Evolutionary conservation across 2,888 invertebrate genomes (phyloP).

Genomic region (Temnothorax ravouxi): DNA sequence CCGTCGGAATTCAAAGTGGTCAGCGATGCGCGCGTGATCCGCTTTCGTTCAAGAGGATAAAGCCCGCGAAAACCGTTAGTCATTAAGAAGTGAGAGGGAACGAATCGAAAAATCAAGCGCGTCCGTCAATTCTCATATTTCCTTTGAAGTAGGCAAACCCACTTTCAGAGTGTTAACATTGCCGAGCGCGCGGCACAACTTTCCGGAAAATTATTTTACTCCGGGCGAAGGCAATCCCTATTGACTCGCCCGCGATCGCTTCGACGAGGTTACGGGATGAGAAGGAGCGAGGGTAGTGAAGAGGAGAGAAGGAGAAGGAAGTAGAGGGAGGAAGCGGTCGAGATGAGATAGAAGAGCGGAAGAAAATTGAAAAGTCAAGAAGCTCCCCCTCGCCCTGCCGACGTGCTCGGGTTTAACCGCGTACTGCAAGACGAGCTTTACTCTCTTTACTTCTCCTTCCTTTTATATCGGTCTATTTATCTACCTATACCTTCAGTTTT

Average conservation of each 20-base stretch:
- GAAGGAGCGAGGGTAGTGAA: background rate
- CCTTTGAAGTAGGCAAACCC: slow-evolving; percentile 59
- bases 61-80: slow-evolving; percentile 17
- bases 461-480: slow-evolving; percentile 50
- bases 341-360: slow-evolving; percentile 60
- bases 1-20: slow-evolving; percentile 56
- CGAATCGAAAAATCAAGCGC: slow-evolving; percentile 56
- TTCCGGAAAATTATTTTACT: slow-evolving; percentile 70
- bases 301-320: background rate
- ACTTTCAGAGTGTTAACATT: slow-evolving; percentile 59
- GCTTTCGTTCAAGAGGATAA: slow-evolving; percentile 30
- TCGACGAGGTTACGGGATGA: slow-evolving; percentile 54
- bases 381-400: slow-evolving; percentile 40
- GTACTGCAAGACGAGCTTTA: slow-evolving; percentile 63
- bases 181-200: slow-evolving; percentile 53
- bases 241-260: slow-evolving; percentile 69
- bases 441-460: slow-evolving; percentile 50
- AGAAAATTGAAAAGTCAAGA: slow-evolving; percentile 81
- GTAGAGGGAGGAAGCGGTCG: slow-evolving; percentile 13
- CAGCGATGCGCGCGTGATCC: slow-evolving; percentile 56
- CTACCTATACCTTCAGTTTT: slow-evolving; percentile 25
- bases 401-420: slow-evolving; percentile 67
- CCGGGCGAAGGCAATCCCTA: slow-evolving; percentile 61
- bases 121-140: slow-evolving; percentile 58
- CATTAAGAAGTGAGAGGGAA: slow-evolving; percentile 32